Evolutionary conservation across 2,113 vertebrate species (phyloP).

Genomic region (Anolis carolinensis): DNA sequence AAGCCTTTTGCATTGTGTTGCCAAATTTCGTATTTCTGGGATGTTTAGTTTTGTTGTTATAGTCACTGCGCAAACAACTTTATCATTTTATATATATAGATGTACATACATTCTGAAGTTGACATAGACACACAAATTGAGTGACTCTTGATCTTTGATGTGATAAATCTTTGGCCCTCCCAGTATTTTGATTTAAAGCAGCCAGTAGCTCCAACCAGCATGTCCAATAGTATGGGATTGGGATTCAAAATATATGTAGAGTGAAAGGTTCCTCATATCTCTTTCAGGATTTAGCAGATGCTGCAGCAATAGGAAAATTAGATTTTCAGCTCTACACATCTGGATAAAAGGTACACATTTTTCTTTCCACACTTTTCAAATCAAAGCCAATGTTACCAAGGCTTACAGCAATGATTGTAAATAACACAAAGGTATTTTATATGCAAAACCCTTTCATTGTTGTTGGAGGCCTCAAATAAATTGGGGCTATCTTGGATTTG

Average conservation of each 20-base stretch:
- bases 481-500: conserved; percentile 59
- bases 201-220: not conserved
- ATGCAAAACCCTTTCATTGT: conserved; percentile 70
- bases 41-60: too few species aligned
- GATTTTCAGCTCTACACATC: conserved; percentile 58
- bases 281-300: conserved; percentile 30
- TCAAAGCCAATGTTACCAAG: conserved; percentile 69
- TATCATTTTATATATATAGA: too few species aligned
- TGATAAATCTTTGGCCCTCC: too few species aligned
- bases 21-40: too few species aligned
- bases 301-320: conserved; percentile 43
- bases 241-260: not conserved
- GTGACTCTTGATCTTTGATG: too few species aligned
- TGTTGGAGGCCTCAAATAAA: conserved; percentile 59
- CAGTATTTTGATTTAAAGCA: not conserved
- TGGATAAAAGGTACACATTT: conserved; percentile 64
- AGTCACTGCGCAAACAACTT: too few species aligned
- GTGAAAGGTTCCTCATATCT: not conserved
- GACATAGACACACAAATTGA: too few species aligned
- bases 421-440: conserved; percentile 74
- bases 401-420: conserved; percentile 69
- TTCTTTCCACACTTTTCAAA: conserved; percentile 70
- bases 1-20: too few species aligned
- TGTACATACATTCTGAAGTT: too few species aligned
- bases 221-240: not conserved